Evolutionary conservation across 2,888 invertebrate genomes (phyloP).

Genomic region (Agrochola litura): DNA sequence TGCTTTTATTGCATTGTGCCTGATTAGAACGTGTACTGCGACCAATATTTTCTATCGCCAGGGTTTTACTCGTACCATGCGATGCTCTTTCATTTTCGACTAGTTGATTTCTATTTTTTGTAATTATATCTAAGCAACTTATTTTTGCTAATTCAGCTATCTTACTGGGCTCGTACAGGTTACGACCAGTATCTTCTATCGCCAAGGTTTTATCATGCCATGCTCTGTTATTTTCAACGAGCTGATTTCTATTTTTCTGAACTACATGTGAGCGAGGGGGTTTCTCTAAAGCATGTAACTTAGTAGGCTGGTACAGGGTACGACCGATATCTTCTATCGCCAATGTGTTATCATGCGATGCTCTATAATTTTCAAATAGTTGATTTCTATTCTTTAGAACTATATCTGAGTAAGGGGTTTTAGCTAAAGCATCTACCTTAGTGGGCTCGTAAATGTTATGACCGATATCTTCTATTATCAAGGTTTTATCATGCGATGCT

Average conservation of each 20-base stretch:
- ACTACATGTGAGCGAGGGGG: neutral
- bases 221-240: neutral
- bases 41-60: neutral
- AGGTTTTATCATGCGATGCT: neutral
- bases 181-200: neutral
- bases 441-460: neutral
- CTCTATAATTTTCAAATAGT: neutral
- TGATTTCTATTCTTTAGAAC: neutral
- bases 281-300: neutral
- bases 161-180: neutral
- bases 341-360: neutral
- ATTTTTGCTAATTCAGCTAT: neutral
- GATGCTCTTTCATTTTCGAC: neutral
- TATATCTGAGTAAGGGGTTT: neutral
- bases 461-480: neutral
- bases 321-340: neutral
- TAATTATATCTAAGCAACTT: neutral
- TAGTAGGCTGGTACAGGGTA: neutral
- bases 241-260: neutral
- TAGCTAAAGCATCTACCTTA: neutral
- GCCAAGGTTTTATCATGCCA: neutral
- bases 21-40: neutral
- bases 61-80: neutral
- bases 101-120: neutral
- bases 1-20: slow-evolving; percentile 1